A percentile compares a stretch with the other conserved stretches of the same genome.
phyloP scores from a whole-genome alignment of 2,888 invertebrate genomes.

The Ectemnius lituratus region DNA sequence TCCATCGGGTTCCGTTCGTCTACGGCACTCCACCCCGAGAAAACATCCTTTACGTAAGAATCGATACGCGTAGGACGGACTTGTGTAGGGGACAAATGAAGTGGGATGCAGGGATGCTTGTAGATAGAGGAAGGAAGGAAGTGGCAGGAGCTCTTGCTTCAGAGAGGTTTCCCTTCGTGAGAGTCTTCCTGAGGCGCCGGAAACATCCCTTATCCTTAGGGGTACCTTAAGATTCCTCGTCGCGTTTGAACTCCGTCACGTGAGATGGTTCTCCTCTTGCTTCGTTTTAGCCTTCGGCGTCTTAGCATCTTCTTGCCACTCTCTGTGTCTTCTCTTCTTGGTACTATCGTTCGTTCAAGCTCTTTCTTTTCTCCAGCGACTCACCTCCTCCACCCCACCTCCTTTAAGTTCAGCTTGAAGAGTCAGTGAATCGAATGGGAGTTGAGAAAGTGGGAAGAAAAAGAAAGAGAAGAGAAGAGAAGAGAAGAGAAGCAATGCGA shows the following conservation, averaged over 20 bases:
- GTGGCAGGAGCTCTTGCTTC: slow-evolving; percentile 38
- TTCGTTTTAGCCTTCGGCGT: slow-evolving; percentile 12
- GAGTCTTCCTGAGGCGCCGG: slow-evolving; percentile 58
- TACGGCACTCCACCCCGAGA: slow-evolving; percentile 53
- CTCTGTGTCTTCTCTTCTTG: slow-evolving; percentile 17
- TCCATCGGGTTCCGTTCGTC: slow-evolving; percentile 9
- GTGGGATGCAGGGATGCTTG: slow-evolving; percentile 25
- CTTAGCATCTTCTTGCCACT: slow-evolving; percentile 5
- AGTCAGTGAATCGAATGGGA: slow-evolving; percentile 47
- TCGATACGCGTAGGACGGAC: slow-evolving; percentile 57
- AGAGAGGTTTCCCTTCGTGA: slow-evolving; percentile 59
- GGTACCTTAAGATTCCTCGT: slow-evolving; percentile 57
- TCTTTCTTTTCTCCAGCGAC: slow-evolving; percentile 22
- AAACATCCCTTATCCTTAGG: slow-evolving; percentile 63
- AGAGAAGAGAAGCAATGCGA: too few relatives aligned
- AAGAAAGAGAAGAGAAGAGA: too few relatives aligned
- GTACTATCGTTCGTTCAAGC: background rate
- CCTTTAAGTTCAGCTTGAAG: slow-evolving; percentile 3
- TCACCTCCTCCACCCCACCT: background rate
- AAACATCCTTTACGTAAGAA: slow-evolving; percentile 65
- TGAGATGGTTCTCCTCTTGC: slow-evolving; percentile 31
- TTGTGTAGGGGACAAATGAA: slow-evolving; percentile 46
- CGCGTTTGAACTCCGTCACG: slow-evolving; percentile 54
- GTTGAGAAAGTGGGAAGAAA: slow-evolving; percentile 25
- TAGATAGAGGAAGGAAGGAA: slow-evolving; percentile 18